phyloP scores from a whole-genome alignment of 2,113 vertebrate genomes.

The Isurus oxyrinchus region DNA sequence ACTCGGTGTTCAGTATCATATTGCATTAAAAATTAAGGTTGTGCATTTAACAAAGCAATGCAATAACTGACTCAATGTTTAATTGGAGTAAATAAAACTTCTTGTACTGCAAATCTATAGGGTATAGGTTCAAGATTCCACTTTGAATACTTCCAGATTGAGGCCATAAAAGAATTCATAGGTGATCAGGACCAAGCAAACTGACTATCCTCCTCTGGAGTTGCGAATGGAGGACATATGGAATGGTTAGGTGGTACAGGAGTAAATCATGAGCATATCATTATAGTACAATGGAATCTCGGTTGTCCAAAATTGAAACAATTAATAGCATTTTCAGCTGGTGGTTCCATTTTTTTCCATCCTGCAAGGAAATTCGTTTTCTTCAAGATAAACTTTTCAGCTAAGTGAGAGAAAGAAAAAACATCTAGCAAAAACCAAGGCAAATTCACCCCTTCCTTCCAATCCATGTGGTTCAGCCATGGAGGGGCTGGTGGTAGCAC shows the following conservation, averaged over 20 bases:
- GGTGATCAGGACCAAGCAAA: neutral
- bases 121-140: neutral
- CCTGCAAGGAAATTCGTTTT: neutral
- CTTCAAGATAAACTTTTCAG: neutral
- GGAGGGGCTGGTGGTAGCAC: neutral
- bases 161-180: neutral
- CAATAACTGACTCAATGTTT: neutral
- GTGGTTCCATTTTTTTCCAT: neutral
- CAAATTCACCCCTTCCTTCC: neutral
- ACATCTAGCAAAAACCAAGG: neutral
- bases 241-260: neutral
- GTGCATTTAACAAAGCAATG: neutral
- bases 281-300: neutral
- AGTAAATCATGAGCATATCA: neutral
- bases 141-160: neutral
- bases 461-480: neutral
- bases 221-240: neutral
- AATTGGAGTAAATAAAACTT: neutral
- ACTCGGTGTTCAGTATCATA: neutral
- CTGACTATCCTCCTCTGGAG: neutral
- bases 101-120: neutral
- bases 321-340: neutral
- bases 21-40: neutral
- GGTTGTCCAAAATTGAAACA: neutral
- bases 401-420: neutral